A percentile compares a stretch with the other conserved stretches of the same genome.
These are phyloP conservation scores for Charanyca ferruginea DNA, from an alignment of 2,888 invertebrate genomes.

Conservation along the genomic window DNA sequence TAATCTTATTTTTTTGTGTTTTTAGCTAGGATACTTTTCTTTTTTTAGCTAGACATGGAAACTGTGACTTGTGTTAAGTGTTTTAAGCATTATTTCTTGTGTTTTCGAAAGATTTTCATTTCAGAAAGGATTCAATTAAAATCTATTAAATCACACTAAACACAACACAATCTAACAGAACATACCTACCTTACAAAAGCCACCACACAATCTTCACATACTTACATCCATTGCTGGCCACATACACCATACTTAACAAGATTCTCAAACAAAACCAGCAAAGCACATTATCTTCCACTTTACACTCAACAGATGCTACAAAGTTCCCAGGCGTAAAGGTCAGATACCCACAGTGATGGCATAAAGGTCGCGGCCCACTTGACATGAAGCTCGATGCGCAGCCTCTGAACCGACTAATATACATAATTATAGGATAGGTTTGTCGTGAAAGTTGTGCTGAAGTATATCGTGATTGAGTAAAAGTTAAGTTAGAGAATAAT, in stretches of 20 bases:
- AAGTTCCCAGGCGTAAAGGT: conserved; percentile 60
- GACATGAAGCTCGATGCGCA: conserved; percentile 45
- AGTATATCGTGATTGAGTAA: not conserved
- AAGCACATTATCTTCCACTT: not conserved
- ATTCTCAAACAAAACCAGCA: conserved; percentile 2
- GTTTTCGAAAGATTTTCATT: too few species aligned
- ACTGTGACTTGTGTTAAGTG: too few species aligned
- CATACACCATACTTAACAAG: too few species aligned
- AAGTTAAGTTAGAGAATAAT: conserved; percentile 4
- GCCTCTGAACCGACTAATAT: conserved; percentile 34
- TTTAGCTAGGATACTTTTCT: too few species aligned
- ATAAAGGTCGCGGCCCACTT: conserved; percentile 59
- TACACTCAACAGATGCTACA: conserved; percentile 22
- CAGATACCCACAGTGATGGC: conserved; percentile 62
- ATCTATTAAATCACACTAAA: not conserved
- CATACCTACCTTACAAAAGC: not conserved
- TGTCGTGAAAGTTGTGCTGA: conserved; percentile 35
- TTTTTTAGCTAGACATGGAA: too few species aligned
- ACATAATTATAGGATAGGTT: conserved; percentile 39
- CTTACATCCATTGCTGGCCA: not conserved
- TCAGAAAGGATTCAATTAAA: not conserved
- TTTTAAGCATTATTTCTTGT: too few species aligned
- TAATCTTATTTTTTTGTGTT: not conserved
- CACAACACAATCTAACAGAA: conserved; percentile 2
- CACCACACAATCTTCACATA: not conserved